A percentile compares a stretch with the other conserved stretches of the same genome.
phyloP scores from a whole-genome alignment of 1,140 invertebrate species.

The Venturia canescens region DNA sequence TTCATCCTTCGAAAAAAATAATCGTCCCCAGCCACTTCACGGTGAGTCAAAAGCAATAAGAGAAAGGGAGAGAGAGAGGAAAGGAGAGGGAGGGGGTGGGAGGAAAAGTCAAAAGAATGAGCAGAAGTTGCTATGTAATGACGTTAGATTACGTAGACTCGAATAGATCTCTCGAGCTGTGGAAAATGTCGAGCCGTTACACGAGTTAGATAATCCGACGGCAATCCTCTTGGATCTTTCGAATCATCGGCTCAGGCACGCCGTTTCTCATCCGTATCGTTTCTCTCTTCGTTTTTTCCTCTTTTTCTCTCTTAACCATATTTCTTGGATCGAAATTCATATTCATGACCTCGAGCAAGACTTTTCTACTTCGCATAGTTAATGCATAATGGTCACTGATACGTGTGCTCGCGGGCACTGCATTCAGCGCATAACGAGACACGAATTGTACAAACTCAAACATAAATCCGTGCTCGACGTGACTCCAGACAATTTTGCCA shows the following conservation, averaged over 20 bases:
- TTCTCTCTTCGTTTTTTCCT: neutral
- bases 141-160: conserved; percentile 1
- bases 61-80: neutral
- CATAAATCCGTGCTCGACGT: too few species aligned
- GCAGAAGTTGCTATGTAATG: neutral
- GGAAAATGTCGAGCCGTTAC: conserved; percentile 29
- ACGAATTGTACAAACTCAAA: conserved; percentile 6
- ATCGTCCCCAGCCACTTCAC: neutral
- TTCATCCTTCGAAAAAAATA: neutral
- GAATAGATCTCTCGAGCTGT: neutral
- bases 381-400: neutral
- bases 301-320: too few species aligned
- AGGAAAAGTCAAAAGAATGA: neutral
- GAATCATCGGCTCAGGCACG: neutral
- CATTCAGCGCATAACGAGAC: neutral
- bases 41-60: neutral
- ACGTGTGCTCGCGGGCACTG: neutral
- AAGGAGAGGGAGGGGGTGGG: neutral
- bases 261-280: conserved; percentile 20
- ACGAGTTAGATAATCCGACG: conserved; percentile 35
- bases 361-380: conserved; percentile 4
- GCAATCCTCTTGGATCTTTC: conserved; percentile 22
- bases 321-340: conserved; percentile 19
- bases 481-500: too few species aligned
- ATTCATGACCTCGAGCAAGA: conserved; percentile 29